Conservation (phyloP, 2,797 vertebrate genomes). For the Apodemus agrarius region DNA sequence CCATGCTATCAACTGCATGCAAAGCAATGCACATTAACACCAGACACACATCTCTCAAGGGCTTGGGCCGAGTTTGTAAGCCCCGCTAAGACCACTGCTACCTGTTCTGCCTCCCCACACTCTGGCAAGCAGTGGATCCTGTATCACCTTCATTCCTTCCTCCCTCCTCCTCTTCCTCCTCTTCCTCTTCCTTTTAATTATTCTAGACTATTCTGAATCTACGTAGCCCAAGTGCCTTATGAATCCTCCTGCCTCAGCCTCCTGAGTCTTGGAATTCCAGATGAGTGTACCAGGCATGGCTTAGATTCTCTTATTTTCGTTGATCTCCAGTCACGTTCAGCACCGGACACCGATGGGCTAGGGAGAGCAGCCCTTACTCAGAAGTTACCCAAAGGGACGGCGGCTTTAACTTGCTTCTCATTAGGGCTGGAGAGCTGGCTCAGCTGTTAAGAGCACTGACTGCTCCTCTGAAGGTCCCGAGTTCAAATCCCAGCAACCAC, state of each 20-base stretch:
- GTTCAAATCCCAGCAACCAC: too few species aligned
- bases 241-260: not conserved
- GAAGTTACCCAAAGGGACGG: not conserved
- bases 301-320: not conserved
- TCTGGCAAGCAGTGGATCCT: not conserved
- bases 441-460: too few species aligned
- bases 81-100: not conserved
- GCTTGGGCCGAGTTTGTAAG: conserved; percentile 21
- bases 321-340: not conserved
- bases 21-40: conserved; percentile 73
- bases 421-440: not conserved
- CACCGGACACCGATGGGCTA: not conserved
- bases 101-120: not conserved
- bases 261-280: not conserved
- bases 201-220: not conserved
- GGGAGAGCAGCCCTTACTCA: not conserved
- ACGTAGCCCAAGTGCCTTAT: not conserved
- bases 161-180: not conserved
- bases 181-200: not conserved
- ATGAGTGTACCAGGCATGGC: not conserved
- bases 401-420: not conserved
- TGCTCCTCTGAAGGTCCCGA: too few species aligned
- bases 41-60: conserved; percentile 48
- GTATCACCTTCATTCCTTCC: too few species aligned
- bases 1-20: conserved; percentile 63